Evolutionary conservation across 2,113 vertebrate genomes (phyloP).

Genomic region (Crotalus tigris): DNA sequence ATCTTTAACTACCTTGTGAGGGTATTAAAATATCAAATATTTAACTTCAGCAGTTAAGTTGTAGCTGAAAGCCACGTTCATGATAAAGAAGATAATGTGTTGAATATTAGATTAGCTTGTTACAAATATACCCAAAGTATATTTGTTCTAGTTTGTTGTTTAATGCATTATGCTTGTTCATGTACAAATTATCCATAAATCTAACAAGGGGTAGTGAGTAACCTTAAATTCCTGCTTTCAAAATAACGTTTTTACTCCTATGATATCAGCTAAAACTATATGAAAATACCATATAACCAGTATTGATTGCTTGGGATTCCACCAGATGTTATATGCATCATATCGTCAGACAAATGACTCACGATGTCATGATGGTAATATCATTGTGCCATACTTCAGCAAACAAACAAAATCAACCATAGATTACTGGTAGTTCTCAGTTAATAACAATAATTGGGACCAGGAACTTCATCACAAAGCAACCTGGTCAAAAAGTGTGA

Average conservation of each 20-base stretch:
- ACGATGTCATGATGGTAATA: neutral
- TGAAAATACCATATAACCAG: neutral
- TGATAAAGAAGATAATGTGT: neutral
- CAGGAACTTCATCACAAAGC: neutral
- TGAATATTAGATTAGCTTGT: neutral
- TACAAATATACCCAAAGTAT: no score
- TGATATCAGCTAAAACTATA: neutral
- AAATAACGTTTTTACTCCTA: neutral
- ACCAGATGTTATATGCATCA: neutral
- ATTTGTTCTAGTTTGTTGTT: neutral
- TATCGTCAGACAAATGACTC: neutral
- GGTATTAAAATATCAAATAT: neutral
- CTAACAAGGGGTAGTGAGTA: neutral
- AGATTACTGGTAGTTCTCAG: neutral
- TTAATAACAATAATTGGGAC: neutral
- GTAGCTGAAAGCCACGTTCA: neutral
- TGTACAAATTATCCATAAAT: neutral
- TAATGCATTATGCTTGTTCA: neutral
- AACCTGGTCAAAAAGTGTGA: neutral
- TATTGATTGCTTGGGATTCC: neutral
- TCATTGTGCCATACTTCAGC: neutral
- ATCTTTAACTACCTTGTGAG: slow-evolving; percentile 30
- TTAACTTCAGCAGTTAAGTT: neutral
- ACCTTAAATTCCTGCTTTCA: neutral
- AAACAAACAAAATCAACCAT: neutral